Base-by-base conservation (phyloP, 37 sponge, comb jelly and placozoan species). In the Tethya wilhelma region DNA sequence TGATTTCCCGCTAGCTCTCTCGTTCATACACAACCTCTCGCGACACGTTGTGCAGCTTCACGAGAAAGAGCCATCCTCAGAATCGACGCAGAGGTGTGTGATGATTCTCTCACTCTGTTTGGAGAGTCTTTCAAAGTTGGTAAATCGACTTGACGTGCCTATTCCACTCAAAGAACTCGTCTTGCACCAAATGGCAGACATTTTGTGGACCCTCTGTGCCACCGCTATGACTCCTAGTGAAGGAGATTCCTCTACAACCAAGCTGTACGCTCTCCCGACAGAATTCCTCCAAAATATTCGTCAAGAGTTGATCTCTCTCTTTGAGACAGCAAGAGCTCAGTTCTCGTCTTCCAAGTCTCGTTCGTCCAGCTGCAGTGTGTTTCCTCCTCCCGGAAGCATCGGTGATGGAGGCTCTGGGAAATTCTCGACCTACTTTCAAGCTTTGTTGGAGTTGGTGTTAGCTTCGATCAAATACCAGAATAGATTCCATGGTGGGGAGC, bases 361-460 rank as follows among this genome's bases (percentile, higher is more conserved):
- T 26, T 46, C 63, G 32, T 25, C 23, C 11, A 65, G 55, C 56
- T 34, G 8, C 3, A 26, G 43, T 66, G 46, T 28, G 29, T 83
- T 82, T 40, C 94, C 91, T 62, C 86, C 79, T 25, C 64, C 83
- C 0, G 74, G 57, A 0, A 90, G 84, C 56, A 62, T 89, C 1
- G 77, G 71, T 7, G 43, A 59, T 5, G 86, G 86, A 23, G 89
- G 89, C 1, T 29, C 31, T 6, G 95, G 95, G 23, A 77, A 63
- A 46, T 96, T 96, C 81, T 87, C 89, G 64, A 87, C 91, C 1
- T 96, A 96, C 75, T 75, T 89, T 2, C 96, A 96, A 53, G 46
- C 90, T 4, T 62, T 93, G 37, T 39, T 90, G 0, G 94, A 96
- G 69, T 55, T 90, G 20, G 59, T 79, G 60, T 59, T 86, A 1